Evolutionary conservation across 2,888 invertebrate genomes (phyloP).

Genomic region (Diabrotica balteata): DNA sequence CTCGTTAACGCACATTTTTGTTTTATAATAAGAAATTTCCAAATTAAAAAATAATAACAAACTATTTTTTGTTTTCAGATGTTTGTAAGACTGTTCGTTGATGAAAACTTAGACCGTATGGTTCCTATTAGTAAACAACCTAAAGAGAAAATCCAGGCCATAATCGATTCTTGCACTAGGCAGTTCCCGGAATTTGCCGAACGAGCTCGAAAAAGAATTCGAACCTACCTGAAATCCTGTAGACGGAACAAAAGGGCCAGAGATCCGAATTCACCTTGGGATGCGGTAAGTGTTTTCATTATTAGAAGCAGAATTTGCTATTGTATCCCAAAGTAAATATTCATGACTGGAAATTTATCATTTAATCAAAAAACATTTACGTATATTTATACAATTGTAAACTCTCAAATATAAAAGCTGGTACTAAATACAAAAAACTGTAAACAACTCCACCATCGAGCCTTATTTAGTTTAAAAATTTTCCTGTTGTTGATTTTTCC

Average conservation of each 20-base stretch:
- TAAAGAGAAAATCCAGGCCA: conserved; percentile 97
- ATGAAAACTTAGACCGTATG: conserved; percentile 95
- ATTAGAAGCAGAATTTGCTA: no score
- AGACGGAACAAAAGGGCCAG: conserved; percentile 91
- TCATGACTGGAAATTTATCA: no score
- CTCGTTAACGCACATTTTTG: no score
- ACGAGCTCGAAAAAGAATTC: conserved; percentile 90
- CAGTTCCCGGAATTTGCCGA: conserved; percentile 98
- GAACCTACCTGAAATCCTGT: conserved; percentile 95
- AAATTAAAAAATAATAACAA: background rate
- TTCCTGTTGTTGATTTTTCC: no score
- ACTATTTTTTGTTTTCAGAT: conserved; percentile 68
- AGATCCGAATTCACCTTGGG: conserved; percentile 83
- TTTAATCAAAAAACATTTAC: no score
- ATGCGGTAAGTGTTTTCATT: conserved; percentile 73
- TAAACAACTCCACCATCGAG: no score
- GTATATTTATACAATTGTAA: no score
- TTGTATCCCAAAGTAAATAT: no score
- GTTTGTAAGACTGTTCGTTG: conserved; percentile 96
- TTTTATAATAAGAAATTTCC: no score
- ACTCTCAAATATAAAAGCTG: no score
- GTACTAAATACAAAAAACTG: no score
- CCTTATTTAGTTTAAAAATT: no score
- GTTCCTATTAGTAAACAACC: conserved; percentile 98
- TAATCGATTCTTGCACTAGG: conserved; percentile 94